Conservation (phyloP, 2,797 vertebrate genomes). For the Limnodromus scolopaceus region DNA sequence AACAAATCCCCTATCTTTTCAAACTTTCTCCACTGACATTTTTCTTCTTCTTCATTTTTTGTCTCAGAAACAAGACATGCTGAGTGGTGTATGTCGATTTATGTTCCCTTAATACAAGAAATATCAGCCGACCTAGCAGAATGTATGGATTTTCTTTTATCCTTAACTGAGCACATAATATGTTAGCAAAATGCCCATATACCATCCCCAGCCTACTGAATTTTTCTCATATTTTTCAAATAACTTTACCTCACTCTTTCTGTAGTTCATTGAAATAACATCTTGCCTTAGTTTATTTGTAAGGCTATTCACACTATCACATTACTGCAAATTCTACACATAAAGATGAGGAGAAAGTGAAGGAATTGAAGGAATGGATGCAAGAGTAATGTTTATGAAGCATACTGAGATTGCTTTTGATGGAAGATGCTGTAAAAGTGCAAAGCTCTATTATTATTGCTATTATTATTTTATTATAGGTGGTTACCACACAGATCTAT, state of each 20-base stretch:
- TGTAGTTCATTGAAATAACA: neutral
- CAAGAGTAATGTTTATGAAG: constrained; percentile 32
- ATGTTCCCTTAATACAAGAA: constrained; percentile 30
- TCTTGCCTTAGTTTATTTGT: neutral
- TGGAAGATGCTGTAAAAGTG: constrained; percentile 32
- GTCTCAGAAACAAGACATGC: neutral
- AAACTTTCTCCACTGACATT: neutral
- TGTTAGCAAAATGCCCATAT: constrained; percentile 35
- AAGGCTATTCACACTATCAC: neutral
- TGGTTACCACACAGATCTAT: constrained; percentile 53
- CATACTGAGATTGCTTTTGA: neutral
- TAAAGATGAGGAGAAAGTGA: constrained; percentile 11
- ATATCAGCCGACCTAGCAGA: neutral
- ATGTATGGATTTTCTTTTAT: constrained; percentile 50
- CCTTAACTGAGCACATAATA: constrained; percentile 31
- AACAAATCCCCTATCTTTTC: neutral
- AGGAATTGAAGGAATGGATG: constrained; percentile 9
- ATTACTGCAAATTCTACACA: neutral
- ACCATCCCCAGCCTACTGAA: neutral
- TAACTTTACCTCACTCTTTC: neutral
- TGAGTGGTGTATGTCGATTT: neutral
- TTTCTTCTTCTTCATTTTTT: constrained; percentile 12
- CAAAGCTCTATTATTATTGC: constrained; percentile 26
- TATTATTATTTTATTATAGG: constrained; percentile 43
- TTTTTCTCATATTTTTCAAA: constrained; percentile 19